These are phyloP conservation scores for Coranthus polyacanthus DNA, from an alignment of 2,797 vertebrate species.

Conservation along the genomic window DNA sequence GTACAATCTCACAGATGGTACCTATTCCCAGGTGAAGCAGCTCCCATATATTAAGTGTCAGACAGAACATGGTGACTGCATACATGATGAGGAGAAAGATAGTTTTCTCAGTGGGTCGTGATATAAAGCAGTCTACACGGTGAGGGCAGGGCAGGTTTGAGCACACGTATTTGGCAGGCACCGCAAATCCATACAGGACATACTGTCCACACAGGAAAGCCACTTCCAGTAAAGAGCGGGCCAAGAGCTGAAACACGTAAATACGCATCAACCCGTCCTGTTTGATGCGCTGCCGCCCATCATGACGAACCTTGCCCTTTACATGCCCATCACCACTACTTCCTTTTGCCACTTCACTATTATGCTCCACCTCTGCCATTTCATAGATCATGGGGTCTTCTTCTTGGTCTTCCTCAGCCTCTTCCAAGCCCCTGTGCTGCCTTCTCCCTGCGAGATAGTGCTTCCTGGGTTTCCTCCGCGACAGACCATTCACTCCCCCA, in stretches of 20 bases:
- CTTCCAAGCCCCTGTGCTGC: constrained; percentile 79
- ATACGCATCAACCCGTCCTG: constrained; percentile 94
- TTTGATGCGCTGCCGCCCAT: constrained; percentile 90
- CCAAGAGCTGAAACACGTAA: constrained; percentile 92
- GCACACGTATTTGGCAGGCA: constrained; percentile 89
- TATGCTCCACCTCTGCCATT: constrained; percentile 86
- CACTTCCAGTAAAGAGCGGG: constrained; percentile 89
- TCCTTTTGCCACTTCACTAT: constrained; percentile 75
- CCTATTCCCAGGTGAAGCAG: constrained; percentile 95
- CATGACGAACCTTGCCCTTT: constrained; percentile 87
- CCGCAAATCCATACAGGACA: constrained; percentile 92
- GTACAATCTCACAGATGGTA: constrained; percentile 90
- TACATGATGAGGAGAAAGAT: constrained; percentile 98
- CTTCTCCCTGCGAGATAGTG: constrained; percentile 77
- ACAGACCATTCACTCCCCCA: constrained; percentile 77
- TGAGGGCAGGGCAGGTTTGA: constrained; percentile 90
- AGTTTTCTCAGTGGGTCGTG: constrained; percentile 95
- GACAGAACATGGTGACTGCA: constrained; percentile 90
- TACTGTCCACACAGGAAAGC: constrained; percentile 93
- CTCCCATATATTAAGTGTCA: constrained; percentile 93
- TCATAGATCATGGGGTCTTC: constrained; percentile 90
- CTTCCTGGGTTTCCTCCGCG: constrained; percentile 65
- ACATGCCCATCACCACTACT: constrained; percentile 60
- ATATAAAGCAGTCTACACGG: constrained; percentile 94
- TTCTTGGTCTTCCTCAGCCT: constrained; percentile 84